These are phyloP conservation scores for Quadroppia sp. DNA, from an alignment of 2,888 invertebrate species.

Conservation along the genomic window DNA sequence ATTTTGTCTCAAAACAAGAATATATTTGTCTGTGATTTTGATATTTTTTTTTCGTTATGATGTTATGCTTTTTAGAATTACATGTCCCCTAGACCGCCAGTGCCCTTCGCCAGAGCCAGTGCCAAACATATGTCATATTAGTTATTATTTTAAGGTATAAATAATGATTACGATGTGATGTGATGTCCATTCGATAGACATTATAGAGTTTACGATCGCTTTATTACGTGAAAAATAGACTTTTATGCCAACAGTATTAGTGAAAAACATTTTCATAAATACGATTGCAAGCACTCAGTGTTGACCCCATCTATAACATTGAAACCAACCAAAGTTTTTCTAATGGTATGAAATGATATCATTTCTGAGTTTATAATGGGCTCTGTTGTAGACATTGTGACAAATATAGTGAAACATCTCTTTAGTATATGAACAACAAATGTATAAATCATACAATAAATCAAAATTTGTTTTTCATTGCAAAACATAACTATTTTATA, in stretches of 20 bases:
- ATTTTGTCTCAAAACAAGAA: background rate
- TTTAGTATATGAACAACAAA: slow-evolving; percentile 7
- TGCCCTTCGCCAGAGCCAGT: background rate
- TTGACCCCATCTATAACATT: slow-evolving; percentile 26
- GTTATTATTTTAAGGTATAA: slow-evolving; percentile 36
- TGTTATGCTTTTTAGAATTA: slow-evolving; percentile 10
- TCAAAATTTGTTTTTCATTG: slow-evolving; percentile 3
- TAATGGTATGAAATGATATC: slow-evolving; percentile 1
- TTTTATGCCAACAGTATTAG: slow-evolving; percentile 4
- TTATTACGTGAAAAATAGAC: slow-evolving; percentile 34
- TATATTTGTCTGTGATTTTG: background rate
- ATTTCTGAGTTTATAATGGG: background rate
- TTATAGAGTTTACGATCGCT: slow-evolving; percentile 30
- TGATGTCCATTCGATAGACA: slow-evolving; percentile 27
- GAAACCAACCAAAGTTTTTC: slow-evolving; percentile 24
- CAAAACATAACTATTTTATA: too few relatives aligned
- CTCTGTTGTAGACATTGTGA: background rate
- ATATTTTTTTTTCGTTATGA: background rate
- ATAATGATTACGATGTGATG: slow-evolving; percentile 33
- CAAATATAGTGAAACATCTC: slow-evolving; percentile 13
- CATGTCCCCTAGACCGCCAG: slow-evolving; percentile 4
- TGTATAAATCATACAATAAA: background rate
- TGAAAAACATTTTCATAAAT: slow-evolving; percentile 32
- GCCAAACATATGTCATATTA: background rate
- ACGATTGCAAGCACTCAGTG: background rate